Evolutionary conservation across 2,797 vertebrate species (phyloP), one percentile per base, ranked within the genome.

Genomic region (Danio jaintianensis): DNA sequence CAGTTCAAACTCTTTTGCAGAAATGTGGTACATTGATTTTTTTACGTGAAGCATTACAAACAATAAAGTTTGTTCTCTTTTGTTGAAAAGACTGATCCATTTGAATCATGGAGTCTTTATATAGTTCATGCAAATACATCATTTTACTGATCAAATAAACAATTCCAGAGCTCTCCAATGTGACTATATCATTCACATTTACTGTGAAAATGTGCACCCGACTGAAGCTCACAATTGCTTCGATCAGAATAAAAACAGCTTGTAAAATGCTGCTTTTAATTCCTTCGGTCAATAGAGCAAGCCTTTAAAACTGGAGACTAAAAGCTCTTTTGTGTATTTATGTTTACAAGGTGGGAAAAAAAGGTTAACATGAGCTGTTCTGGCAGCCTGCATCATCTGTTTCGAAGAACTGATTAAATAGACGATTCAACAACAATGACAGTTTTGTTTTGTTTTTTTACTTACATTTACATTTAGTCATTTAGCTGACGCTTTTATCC

Each of bases 11-110:
- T 42, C 61, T 29, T 13, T 16, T 67, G 12, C 12, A 47, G 13
- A 11, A 16, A 22, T 45, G 38, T 8, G 4, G 59, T 3, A 62
- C 38, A 43, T 0, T 63, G 16, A 63, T 6, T 3, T 43, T 7
- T 66, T 66, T 45, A 66, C 10, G 45, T 29, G 29, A 47, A 22
- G 62, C 47, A 45, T 63, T 63, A 63, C 61, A 42, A 15, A 61
- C 38, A 45, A 40, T 11, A 9, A 11, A 42, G 38, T 4, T 18
- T 36, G n/a, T 40, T 63, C 16, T 42, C 8, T 62, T 62, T 11
- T 20, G n/a, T 45, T 20, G 18, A 66, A 20, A 0, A 45, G 7
- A 12, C 12, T 20, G 42, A 47, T 22, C 18, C 6, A 13, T 11
- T 45, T 22, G 1, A 66, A 45, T 45, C 11, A 45, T 29, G 29